Evolutionary conservation across 2,888 invertebrate species (phyloP).

Genomic region (Nephrotoma appendiculata): DNA sequence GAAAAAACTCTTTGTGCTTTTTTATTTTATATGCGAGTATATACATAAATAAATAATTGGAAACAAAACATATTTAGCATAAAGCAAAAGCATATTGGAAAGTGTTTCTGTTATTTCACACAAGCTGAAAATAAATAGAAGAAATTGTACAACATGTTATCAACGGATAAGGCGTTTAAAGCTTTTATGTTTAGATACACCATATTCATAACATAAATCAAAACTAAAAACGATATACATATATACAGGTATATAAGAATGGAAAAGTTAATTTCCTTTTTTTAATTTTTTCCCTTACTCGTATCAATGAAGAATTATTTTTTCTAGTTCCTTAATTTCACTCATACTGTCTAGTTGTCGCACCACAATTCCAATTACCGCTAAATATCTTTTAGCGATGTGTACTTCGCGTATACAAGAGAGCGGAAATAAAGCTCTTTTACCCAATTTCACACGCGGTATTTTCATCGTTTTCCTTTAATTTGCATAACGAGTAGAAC

Average conservation of each 20-base stretch:
- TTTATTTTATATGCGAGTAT: not conserved
- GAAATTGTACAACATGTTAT: not conserved
- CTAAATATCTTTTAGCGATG: not conserved
- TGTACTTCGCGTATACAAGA: not conserved
- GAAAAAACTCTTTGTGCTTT: not conserved
- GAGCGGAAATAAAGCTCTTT: not conserved
- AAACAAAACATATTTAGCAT: not conserved
- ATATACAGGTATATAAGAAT: not conserved
- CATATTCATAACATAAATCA: not conserved
- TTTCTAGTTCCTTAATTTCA: not conserved
- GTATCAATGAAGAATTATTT: not conserved
- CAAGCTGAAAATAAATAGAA: not conserved
- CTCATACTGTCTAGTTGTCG: not conserved
- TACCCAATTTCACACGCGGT: not conserved
- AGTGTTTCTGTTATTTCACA: not conserved
- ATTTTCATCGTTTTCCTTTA: not conserved
- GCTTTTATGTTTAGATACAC: not conserved
- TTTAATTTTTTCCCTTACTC: not conserved
- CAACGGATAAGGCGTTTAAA: not conserved
- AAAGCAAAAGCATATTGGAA: not conserved
- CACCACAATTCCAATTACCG: not conserved
- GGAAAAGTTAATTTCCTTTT: not conserved
- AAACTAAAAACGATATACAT: not conserved
- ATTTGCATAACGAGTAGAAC: not conserved
- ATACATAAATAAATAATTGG: not conserved